Base-by-base conservation (phyloP, 1,140 invertebrate genomes). In the Amphibalanus amphitrite region DNA sequence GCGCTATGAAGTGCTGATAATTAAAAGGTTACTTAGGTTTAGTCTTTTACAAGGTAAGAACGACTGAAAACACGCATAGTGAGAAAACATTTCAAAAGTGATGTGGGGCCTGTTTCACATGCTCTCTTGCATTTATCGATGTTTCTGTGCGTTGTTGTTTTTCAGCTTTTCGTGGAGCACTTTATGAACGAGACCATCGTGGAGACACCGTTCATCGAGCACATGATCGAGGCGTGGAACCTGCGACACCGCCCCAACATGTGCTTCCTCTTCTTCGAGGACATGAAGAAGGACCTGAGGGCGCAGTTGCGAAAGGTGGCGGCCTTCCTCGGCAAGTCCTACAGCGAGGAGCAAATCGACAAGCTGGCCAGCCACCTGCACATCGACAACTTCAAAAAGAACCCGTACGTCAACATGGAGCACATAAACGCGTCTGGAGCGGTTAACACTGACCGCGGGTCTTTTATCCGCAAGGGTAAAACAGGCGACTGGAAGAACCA, bases 241-340 rank as follows among this genome's bases (percentile, higher is more conserved):
- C 81, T 82, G n/a, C 83, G 86, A 71, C 75, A 90, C 72, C 85
- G 91, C 68, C 83, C 87, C 0, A 92, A 93, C 75, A 79, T 93
- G 3, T 79, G 92, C 0, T 89, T 94, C 74, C 78, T 93, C 29
- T 91, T 86, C 74, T 95, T 90, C 76, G 91, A 94, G 81, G 90
- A 93, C 70, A 88, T 92, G 88, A 90, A 90, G 40, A 65, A 23
- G 6, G 64, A 65, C 26, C 64, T 65, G 23, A 65, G 64, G 26
- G 4, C 23, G 6, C 64, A 65, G 26, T 4, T 65, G 4, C 23
- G 26, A 8, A 65, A 65, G 64, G 64, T 65, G 64, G 64, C 64
- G 3, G 23, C 64, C 25, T 65, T 65, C 26, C 26, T 65, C 6
- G 64, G 26, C 26, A 65, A 26, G 64, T n/a, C 23, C 64, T 65